Percentiles rank a stretch among this genome's conserved stretches.
Evolutionary conservation across 2,113 vertebrate genomes (phyloP).

Genomic region (Melospiza melodia): DNA sequence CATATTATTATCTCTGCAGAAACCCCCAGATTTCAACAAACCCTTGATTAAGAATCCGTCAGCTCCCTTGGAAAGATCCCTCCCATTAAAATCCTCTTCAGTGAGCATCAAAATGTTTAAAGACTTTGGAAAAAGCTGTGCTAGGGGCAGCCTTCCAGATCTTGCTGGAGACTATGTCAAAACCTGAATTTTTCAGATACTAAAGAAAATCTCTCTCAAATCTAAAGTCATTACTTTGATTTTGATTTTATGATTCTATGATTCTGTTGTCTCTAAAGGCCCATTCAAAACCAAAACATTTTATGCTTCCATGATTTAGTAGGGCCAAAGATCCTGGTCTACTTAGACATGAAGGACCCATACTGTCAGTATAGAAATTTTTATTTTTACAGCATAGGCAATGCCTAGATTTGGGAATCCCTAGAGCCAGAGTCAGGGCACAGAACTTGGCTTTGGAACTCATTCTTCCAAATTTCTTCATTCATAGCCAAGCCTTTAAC

Average conservation of each 20-base stretch:
- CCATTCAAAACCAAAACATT: not conserved
- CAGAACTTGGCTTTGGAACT: not conserved
- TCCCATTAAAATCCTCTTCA: rapidly evolving
- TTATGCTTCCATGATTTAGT: not conserved
- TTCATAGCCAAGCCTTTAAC: not conserved
- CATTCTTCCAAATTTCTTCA: not conserved
- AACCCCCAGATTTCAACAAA: not conserved
- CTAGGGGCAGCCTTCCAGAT: not conserved
- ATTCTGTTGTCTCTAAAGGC: not conserved
- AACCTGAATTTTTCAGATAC: not conserved
- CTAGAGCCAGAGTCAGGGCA: not conserved
- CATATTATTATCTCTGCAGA: not conserved
- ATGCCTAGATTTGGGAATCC: not conserved
- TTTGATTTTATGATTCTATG: not conserved
- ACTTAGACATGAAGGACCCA: not conserved
- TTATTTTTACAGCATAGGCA: not conserved
- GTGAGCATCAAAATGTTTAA: not conserved
- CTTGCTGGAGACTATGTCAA: not conserved
- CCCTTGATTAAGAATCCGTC: not conserved
- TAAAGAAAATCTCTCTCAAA: not conserved
- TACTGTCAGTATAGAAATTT: not conserved
- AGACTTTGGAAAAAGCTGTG: not conserved
- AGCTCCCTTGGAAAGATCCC: not conserved
- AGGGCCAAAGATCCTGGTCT: not conserved
- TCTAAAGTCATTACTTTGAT: not conserved